Evolutionary conservation across 30 jellyfish, hydroid and myxozoan species (phyloP), one percentile per base, ranked within the genome.

Genomic region (Turritopsis dohrnii): DNA sequence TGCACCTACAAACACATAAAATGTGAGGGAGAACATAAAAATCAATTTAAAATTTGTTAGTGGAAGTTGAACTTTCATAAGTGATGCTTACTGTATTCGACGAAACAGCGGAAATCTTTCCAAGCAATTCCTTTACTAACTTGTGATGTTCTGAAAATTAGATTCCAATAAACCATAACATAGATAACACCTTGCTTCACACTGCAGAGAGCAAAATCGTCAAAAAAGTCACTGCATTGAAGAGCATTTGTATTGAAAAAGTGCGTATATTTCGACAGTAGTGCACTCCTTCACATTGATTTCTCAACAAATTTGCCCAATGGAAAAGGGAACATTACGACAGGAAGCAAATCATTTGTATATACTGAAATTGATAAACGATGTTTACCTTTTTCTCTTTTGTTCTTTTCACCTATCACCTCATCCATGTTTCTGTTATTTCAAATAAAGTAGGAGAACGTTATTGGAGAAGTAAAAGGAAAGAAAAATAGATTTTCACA

Each of bases 361-460:
- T n/a, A 41, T 41, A 41, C 60, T 41, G 13, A 13, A 41, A 3
- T 41, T 41, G 60, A 41, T 41, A 41, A 41, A n/a, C n/a, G n/a
- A n/a, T n/a, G n/a, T n/a, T n/a, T 22, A 72, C 81, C 81, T 17
- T 72, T 31, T 72, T 72, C 81, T 16, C 52, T 72, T 72, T 72
- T 19, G 18, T 26, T 16, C 23, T 8, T 22, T 52, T 72, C 60
- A 13, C 60, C 60, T 3, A 13, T 41, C 60, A 41, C 13, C 13
- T 41, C 60, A 41, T 41, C 60, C 5, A 41, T 41, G 13, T 41
- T 41, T 41, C 60, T 41, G 13, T 41, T 41, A 41, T 41, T 41
- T 41, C 13, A 5, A 41, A 41, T 3, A 41, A 41, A 41, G 60
- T n/a, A n/a, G n/a, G 13, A 41, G 13, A 41, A 5, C 13, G 13